phyloP scores from a whole-genome alignment of 1,140 invertebrate genomes.

The Diplogasteroides magnus region DNA sequence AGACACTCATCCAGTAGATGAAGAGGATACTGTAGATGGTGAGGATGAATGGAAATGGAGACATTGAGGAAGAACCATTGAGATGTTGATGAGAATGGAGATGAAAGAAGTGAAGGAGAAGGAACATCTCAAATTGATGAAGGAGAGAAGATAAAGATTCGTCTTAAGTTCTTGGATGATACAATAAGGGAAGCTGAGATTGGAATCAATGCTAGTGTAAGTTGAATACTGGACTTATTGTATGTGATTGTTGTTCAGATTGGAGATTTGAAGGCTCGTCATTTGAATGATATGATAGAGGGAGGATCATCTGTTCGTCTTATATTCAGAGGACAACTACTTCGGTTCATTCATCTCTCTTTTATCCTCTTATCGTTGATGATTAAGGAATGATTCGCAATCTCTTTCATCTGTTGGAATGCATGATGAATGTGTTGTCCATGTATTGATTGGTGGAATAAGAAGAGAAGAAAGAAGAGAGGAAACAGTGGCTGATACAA shows the following conservation, averaged over 20 bases:
- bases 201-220: neutral
- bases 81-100: neutral
- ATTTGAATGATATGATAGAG: neutral
- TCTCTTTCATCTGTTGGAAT: neutral
- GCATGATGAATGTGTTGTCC: neutral
- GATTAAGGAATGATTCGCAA: neutral
- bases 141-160: neutral
- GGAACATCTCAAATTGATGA: neutral
- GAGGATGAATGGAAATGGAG: neutral
- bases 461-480: neutral
- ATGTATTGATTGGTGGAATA: neutral
- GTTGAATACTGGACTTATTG: neutral
- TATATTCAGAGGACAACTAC: neutral
- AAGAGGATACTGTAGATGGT: neutral
- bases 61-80: neutral
- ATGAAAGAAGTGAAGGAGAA: neutral
- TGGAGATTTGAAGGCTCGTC: neutral
- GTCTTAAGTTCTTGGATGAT: neutral
- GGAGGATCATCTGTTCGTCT: neutral
- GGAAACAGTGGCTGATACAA: neutral
- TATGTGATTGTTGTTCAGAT: neutral
- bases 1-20: too few species aligned
- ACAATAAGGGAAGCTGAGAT: neutral
- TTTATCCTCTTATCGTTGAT: neutral
- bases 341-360: neutral